phyloP scores from a whole-genome alignment of 2,113 vertebrate species.

The Plecotus auritus region DNA sequence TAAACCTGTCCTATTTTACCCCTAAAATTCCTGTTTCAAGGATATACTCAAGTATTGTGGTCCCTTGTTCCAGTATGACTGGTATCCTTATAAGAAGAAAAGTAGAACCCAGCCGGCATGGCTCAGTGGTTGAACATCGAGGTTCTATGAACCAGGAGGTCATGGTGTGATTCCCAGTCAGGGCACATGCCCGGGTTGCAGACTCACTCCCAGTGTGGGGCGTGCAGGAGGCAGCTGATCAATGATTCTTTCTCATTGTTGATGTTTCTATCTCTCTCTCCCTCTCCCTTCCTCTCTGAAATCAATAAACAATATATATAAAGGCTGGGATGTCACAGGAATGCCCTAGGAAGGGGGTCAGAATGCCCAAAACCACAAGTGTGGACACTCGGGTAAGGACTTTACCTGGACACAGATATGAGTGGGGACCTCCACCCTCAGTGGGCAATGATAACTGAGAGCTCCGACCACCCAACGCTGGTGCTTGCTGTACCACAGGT shows the following conservation, averaged over 20 bases:
- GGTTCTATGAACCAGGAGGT: neutral
- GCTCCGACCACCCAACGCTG: neutral
- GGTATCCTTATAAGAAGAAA: neutral
- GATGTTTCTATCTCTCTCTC: neutral
- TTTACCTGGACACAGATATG: neutral
- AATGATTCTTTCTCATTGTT: neutral
- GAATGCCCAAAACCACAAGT: neutral
- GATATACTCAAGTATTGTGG: neutral
- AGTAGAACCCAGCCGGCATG: neutral
- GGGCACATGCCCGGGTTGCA: neutral
- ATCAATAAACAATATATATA: neutral
- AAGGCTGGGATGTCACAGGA: too few species aligned
- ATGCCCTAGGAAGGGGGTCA: too few species aligned
- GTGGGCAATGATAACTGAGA: neutral
- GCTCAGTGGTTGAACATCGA: neutral
- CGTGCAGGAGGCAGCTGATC: neutral
- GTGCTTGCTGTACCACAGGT: neutral
- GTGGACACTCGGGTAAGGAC: neutral
- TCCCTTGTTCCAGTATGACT: neutral
- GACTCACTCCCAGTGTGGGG: too few species aligned
- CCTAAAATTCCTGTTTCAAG: too few species aligned
- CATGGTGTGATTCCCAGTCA: neutral
- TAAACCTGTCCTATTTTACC: too few species aligned
- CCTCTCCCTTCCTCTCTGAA: neutral
- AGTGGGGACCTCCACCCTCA: neutral